Evolutionary conservation across 30 jellyfish, hydroid and myxozoan genomes (phyloP).

Genomic region (Mastigias papua): DNA sequence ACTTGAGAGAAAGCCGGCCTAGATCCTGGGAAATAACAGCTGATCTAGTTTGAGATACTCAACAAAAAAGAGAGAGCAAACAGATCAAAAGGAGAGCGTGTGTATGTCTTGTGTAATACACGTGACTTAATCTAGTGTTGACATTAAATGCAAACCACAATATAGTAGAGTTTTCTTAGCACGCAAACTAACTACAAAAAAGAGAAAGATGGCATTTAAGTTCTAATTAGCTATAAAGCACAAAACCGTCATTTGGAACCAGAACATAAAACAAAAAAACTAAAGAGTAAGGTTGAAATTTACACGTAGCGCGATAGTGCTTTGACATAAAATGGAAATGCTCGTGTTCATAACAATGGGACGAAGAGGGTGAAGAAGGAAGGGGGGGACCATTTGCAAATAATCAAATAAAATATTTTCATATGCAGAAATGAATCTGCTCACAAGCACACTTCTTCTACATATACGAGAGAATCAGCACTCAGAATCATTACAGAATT

Average conservation of each 20-base stretch:
- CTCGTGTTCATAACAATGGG: neutral
- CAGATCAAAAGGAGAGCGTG: constrained; percentile 48
- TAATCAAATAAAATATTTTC: no score
- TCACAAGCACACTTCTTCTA: no score
- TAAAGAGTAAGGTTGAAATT: neutral
- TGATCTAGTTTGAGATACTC: constrained; percentile 29
- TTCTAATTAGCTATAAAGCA: neutral
- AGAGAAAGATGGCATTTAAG: neutral
- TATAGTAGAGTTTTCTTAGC: neutral
- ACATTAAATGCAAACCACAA: constrained; percentile 9
- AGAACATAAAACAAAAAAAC: neutral
- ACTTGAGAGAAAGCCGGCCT: constrained; percentile 34
- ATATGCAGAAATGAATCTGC: no score
- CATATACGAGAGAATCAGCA: no score
- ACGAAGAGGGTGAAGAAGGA: no score
- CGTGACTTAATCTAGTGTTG: constrained; percentile 51
- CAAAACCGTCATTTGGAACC: neutral
- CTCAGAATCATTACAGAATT: no score
- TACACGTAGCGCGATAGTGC: no score
- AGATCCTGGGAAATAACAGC: constrained; percentile 35
- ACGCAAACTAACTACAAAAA: neutral
- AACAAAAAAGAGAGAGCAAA: constrained; percentile 15
- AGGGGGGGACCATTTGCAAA: no score
- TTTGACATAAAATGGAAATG: neutral
- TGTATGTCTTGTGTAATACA: constrained; percentile 41